These are phyloP conservation scores for Amphipoea lucens DNA, from an alignment of 2,888 invertebrate species.

Conservation along the genomic window DNA sequence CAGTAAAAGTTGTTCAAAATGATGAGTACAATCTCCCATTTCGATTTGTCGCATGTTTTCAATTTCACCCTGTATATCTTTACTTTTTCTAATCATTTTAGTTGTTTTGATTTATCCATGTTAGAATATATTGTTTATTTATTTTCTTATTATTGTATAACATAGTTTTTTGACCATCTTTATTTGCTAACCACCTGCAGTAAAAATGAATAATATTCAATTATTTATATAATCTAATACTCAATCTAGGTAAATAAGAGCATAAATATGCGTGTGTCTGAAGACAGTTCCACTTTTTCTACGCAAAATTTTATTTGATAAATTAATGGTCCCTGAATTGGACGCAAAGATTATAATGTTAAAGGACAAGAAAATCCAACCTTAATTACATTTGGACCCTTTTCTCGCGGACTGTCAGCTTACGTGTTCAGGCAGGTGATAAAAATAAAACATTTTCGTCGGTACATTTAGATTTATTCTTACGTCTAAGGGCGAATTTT, in stretches of 20 bases:
- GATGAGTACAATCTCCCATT: no score
- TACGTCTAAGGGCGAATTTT: no score
- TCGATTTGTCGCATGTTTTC: no score
- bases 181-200: no score
- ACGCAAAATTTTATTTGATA: background rate
- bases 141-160: background rate
- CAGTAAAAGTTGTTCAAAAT: no score
- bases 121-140: background rate
- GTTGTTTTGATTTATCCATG: background rate
- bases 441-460: conserved; percentile 6
- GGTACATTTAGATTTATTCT: conserved; percentile 12
- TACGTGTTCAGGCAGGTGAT: conserved; percentile 23
- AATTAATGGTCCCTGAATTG: background rate
- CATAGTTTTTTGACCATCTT: background rate
- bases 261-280: background rate
- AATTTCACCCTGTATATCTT: background rate
- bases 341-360: conserved; percentile 35
- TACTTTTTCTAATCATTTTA: background rate
- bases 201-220: no score
- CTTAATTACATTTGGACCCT: conserved; percentile 54
- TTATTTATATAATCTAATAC: no score
- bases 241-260: no score
- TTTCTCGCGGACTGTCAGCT: conserved; percentile 39
- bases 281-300: background rate
- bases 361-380: conserved; percentile 41